phyloP scores from a whole-genome alignment of 64 coral and sea anemone species.

The Montipora capricornis region DNA sequence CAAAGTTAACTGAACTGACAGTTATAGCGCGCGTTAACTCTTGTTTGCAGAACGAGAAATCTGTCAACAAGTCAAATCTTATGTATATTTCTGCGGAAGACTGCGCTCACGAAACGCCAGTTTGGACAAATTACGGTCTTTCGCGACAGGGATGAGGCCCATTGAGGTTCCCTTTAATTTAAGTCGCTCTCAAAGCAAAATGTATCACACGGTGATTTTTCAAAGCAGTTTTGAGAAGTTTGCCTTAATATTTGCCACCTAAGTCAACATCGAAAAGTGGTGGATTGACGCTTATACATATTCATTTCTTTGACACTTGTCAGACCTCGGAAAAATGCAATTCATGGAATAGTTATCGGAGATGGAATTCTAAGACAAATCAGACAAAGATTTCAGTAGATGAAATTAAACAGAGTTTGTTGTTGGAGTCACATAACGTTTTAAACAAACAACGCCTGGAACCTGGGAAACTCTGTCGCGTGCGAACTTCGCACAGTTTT shows the following conservation, averaged over 20 bases:
- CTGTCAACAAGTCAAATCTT: neutral
- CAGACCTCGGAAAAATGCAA: neutral
- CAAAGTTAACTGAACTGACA: constrained; percentile 1
- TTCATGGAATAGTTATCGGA: no score
- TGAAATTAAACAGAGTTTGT: neutral
- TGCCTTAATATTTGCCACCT: constrained; percentile 13
- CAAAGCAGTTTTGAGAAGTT: neutral
- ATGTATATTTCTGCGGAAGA: no score
- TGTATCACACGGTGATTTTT: neutral
- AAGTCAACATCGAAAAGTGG: constrained; percentile 19
- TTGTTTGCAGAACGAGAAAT: neutral
- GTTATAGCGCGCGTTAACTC: neutral
- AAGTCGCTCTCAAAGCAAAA: neutral
- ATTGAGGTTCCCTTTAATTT: neutral
- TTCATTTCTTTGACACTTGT: constrained; percentile 9
- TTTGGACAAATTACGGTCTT: neutral
- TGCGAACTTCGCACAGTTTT: neutral
- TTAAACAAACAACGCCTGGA: constrained; percentile 20
- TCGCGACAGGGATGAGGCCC: neutral
- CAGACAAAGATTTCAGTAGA: no score
- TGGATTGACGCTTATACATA: constrained; percentile 36
- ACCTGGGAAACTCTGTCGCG: neutral
- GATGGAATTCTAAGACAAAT: neutral
- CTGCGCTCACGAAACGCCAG: no score
- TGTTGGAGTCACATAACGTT: neutral